Evolutionary conservation across 2,113 vertebrate species (phyloP).

Genomic region (Suricata suricatta): DNA sequence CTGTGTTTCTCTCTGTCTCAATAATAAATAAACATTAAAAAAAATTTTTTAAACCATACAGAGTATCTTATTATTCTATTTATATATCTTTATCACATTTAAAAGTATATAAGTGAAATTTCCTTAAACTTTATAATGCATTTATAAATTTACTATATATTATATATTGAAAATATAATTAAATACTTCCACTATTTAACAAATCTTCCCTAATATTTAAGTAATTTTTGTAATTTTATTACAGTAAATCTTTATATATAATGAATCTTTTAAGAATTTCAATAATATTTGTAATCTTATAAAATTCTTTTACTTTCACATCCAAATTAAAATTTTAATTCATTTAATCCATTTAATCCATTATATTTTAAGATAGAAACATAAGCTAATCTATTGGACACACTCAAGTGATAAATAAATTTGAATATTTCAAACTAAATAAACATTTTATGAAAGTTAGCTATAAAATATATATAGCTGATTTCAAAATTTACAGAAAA

Average conservation of each 20-base stretch:
- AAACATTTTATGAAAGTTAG: neutral
- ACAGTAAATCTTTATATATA: neutral
- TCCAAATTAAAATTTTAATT: neutral
- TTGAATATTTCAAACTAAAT: neutral
- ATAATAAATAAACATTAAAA: too few relatives aligned
- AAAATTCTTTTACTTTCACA: neutral
- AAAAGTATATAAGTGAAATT: neutral
- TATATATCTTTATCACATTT: neutral
- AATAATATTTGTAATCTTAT: conserved; percentile 23
- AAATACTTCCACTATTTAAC: neutral
- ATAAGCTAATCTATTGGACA: neutral
- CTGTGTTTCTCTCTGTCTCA: too few relatives aligned
- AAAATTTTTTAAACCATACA: too few relatives aligned
- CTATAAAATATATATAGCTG: neutral
- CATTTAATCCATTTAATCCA: neutral
- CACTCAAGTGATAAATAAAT: neutral
- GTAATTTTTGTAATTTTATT: neutral
- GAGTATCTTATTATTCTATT: neutral
- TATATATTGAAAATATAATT: neutral
- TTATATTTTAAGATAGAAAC: conserved; percentile 15
- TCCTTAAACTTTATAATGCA: neutral
- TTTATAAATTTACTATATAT: neutral
- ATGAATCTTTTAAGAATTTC: neutral
- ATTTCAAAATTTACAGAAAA: neutral
- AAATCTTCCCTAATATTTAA: neutral